Percentiles rank a stretch among this genome's conserved stretches.
These are phyloP conservation scores for Acanthornis magna DNA, from an alignment of 2,797 vertebrate genomes.

Conservation along the genomic window DNA sequence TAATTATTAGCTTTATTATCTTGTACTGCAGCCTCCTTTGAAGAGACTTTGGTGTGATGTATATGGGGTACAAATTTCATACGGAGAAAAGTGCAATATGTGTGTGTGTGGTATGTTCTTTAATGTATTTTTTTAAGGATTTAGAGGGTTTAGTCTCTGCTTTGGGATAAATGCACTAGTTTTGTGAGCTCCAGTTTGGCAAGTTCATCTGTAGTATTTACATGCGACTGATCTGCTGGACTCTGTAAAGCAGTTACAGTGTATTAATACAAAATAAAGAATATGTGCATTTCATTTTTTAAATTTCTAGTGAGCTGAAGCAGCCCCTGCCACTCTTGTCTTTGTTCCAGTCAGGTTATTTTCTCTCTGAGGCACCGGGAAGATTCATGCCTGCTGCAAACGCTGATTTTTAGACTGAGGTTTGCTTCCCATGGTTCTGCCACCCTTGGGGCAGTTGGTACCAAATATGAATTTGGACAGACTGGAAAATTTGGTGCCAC, in stretches of 20 bases:
- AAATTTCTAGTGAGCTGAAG: background rate
- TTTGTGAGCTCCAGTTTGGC: conserved; percentile 67
- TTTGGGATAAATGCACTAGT: conserved; percentile 71
- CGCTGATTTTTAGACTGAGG: background rate
- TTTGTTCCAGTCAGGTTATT: background rate
- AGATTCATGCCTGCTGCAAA: background rate
- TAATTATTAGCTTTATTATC: conserved; percentile 65
- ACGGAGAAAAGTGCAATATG: conserved; percentile 79
- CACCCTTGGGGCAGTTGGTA: background rate
- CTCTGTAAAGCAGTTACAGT: conserved; percentile 72
- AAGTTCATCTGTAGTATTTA: conserved; percentile 66
- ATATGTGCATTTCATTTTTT: background rate
- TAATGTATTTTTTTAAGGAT: conserved; percentile 72
- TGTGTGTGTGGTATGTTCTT: conserved; percentile 76
- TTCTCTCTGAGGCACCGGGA: background rate
- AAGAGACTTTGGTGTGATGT: conserved; percentile 75
- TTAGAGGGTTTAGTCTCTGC: conserved; percentile 72
- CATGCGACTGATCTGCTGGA: conserved; percentile 60
- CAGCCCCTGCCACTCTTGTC: background rate
- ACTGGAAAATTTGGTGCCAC: background rate
- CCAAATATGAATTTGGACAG: fast-evolving
- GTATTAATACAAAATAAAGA: conserved; percentile 58
- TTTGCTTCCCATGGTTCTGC: background rate
- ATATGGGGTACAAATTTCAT: conserved; percentile 70
- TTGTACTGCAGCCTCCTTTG: conserved; percentile 68